Conservation (phyloP, 2,113 vertebrate species). For the Gymnorhina tibicen region DNA sequence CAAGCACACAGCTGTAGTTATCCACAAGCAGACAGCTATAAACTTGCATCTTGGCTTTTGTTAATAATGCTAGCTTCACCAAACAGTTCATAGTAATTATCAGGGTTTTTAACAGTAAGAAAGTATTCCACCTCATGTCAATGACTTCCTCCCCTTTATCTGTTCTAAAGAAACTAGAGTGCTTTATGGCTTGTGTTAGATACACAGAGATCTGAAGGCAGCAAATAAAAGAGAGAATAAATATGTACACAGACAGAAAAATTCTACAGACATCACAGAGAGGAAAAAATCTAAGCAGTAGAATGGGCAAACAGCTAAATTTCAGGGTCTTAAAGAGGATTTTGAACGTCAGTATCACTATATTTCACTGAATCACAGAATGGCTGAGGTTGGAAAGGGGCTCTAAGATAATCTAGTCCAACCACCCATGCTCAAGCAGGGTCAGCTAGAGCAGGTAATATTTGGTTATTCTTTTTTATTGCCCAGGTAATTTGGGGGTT, state of each 20-base stretch:
- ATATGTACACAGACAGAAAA: neutral
- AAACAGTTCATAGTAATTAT: neutral
- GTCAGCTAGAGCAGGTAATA: neutral
- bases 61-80: neutral
- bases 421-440: accelerated
- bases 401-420: neutral
- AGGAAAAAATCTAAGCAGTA: neutral
- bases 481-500: neutral
- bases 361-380: neutral
- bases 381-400: neutral
- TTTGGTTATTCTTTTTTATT: neutral
- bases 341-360: accelerated
- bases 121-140: neutral
- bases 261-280: neutral
- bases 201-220: neutral
- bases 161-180: neutral
- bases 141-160: neutral
- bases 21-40: neutral
- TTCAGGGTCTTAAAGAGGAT: neutral
- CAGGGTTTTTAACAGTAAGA: neutral
- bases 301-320: neutral
- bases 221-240: neutral
- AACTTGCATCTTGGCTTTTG: neutral
- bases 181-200: neutral
- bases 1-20: neutral